Conservation (phyloP, 2,888 invertebrate species). For the Panopea generosa region DNA sequence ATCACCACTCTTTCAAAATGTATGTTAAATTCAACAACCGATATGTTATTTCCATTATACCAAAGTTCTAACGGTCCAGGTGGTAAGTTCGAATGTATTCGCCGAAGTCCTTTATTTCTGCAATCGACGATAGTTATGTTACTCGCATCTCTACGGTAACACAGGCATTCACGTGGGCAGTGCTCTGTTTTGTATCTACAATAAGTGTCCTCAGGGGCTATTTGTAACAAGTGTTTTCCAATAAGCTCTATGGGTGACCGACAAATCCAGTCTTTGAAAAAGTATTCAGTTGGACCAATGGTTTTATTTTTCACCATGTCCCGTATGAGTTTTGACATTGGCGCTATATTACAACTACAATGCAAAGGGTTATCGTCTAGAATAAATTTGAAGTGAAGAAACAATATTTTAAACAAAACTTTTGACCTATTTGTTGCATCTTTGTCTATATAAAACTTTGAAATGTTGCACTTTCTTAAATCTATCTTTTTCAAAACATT, state of each 20-base stretch:
- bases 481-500: slow-evolving; percentile 26
- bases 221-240: slow-evolving; percentile 27
- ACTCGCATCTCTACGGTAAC: slow-evolving; percentile 43
- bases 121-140: slow-evolving; percentile 61
- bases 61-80: slow-evolving; percentile 57
- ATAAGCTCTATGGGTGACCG: slow-evolving; percentile 44
- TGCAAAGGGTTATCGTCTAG: slow-evolving; percentile 41
- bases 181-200: slow-evolving; percentile 5
- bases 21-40: not conserved
- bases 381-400: slow-evolving; percentile 54
- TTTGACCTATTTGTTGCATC: not conserved
- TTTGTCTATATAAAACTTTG: not conserved
- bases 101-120: slow-evolving; percentile 18
- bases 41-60: slow-evolving; percentile 65
- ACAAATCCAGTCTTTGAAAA: slow-evolving; percentile 60
- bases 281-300: slow-evolving; percentile 50
- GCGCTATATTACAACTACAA: slow-evolving; percentile 55
- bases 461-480: slow-evolving; percentile 10
- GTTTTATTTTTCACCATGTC: slow-evolving; percentile 3
- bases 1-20: slow-evolving; percentile 6
- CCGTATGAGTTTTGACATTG: slow-evolving; percentile 32
- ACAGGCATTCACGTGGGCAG: slow-evolving; percentile 57
- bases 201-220: slow-evolving; percentile 25
- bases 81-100: slow-evolving; percentile 49
- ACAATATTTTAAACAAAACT: slow-evolving; percentile 22